phyloP scores from a whole-genome alignment of 2,888 invertebrate species.

The Eupithecia pulchellata region DNA sequence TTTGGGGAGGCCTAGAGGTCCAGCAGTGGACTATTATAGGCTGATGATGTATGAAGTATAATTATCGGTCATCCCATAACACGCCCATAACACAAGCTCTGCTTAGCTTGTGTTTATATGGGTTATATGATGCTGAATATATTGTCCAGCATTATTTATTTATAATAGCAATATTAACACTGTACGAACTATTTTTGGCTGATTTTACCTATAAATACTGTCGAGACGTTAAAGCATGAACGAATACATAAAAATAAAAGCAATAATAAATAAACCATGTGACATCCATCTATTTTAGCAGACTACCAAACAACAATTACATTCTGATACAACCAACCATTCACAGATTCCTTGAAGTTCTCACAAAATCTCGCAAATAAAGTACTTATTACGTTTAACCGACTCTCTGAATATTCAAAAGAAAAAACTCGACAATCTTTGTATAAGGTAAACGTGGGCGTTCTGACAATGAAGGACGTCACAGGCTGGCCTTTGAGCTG shows the following conservation, averaged over 20 bases:
- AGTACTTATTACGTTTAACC: conserved; percentile 57
- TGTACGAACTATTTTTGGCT: neutral
- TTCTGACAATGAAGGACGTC: conserved; percentile 82
- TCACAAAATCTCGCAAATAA: conserved; percentile 47
- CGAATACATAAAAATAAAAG: neutral
- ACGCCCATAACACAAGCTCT: too few species aligned
- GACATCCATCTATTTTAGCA: neutral
- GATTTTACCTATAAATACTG: neutral
- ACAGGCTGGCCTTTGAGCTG: conserved; percentile 82
- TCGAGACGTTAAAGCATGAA: neutral
- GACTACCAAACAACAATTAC: conserved; percentile 8
- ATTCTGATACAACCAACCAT: conserved; percentile 16
- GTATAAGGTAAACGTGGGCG: conserved; percentile 83
- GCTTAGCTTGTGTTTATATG: too few species aligned
- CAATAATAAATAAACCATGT: conserved; percentile 11
- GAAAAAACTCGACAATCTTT: conserved; percentile 75
- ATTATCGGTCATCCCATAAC: too few species aligned
- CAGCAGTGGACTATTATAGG: too few species aligned
- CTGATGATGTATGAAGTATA: too few species aligned
- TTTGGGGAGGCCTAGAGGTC: too few species aligned
- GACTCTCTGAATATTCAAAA: conserved; percentile 67
- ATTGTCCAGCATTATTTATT: too few species aligned
- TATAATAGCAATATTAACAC: too few species aligned
- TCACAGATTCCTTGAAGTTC: conserved; percentile 19
- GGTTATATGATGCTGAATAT: too few species aligned